phyloP scores from a whole-genome alignment of 2,888 invertebrate genomes.

The Xylocampa areola region DNA sequence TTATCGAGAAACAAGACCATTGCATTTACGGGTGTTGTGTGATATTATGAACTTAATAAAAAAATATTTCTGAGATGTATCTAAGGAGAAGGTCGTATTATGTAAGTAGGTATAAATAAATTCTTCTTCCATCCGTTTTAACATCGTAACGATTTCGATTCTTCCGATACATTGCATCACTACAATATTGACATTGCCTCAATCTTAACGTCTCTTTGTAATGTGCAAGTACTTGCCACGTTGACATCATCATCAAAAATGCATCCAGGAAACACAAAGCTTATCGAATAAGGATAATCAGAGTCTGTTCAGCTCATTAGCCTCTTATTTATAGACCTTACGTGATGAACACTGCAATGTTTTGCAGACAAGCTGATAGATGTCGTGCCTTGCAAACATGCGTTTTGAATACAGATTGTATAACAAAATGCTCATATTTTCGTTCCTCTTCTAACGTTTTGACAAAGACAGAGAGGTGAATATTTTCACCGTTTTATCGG shows the following conservation, averaged over 20 bases:
- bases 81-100: background rate
- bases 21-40: constrained; percentile 28
- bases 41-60: constrained; percentile 34
- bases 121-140: too few species aligned
- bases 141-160: background rate
- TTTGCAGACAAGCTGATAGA: constrained; percentile 74
- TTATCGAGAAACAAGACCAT: background rate
- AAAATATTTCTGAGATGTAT: background rate
- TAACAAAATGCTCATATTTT: constrained; percentile 27
- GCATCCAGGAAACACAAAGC: constrained; percentile 46
- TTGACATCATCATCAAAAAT: constrained; percentile 47
- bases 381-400: constrained; percentile 66
- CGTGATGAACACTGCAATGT: constrained; percentile 74
- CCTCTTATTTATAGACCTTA: constrained; percentile 75
- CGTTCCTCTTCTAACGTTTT: constrained; percentile 38
- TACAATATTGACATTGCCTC: background rate
- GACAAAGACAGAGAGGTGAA: constrained; percentile 41
- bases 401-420: constrained; percentile 70
- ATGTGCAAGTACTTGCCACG: constrained; percentile 7
- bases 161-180: constrained; percentile 3
- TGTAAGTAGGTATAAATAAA: too few species aligned
- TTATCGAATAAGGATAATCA: constrained; percentile 59
- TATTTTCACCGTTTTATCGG: constrained; percentile 49
- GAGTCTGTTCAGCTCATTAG: constrained; percentile 64
- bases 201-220: constrained; percentile 12